Evolutionary conservation across 1,140 invertebrate species (phyloP).

Genomic region (Psilanteris sp.): DNA sequence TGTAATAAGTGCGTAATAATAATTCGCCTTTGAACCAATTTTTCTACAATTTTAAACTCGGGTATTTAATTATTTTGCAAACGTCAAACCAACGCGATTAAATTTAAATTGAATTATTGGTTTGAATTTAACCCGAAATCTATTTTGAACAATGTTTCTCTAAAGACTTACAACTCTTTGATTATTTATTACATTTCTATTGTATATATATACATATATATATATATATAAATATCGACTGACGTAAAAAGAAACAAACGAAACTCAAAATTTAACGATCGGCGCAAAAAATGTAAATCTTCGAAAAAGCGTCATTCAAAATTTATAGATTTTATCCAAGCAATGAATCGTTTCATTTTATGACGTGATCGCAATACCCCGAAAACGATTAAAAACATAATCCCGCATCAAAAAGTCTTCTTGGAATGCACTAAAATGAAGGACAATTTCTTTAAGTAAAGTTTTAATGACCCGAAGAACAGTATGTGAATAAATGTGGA

Average conservation of each 20-base stretch:
- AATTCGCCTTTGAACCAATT: too few species aligned
- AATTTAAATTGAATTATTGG: too few species aligned
- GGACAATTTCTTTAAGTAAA: constrained; percentile 45
- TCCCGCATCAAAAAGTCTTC: constrained; percentile 38
- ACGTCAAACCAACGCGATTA: too few species aligned
- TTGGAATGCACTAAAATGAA: constrained; percentile 48
- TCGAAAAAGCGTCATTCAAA: constrained; percentile 17
- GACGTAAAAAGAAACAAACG: background rate
- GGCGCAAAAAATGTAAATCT: constrained; percentile 41
- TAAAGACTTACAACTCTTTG: too few species aligned
- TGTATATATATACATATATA: too few species aligned
- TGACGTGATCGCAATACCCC: constrained; percentile 39
- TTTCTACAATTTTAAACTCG: too few species aligned
- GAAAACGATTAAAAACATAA: constrained; percentile 53
- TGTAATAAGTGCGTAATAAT: too few species aligned
- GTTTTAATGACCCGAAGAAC: constrained; percentile 23
- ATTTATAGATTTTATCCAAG: constrained; percentile 50
- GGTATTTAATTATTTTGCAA: too few species aligned
- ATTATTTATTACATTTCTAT: too few species aligned
- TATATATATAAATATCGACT: background rate
- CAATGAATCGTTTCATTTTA: constrained; percentile 58
- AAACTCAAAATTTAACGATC: constrained; percentile 36
- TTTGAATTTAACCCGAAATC: too few species aligned
- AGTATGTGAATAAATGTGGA: constrained; percentile 17
- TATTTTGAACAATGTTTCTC: too few species aligned